Evolutionary conservation across 2,113 vertebrate genomes (phyloP).

Genomic region (Pterocles gutturalis): DNA sequence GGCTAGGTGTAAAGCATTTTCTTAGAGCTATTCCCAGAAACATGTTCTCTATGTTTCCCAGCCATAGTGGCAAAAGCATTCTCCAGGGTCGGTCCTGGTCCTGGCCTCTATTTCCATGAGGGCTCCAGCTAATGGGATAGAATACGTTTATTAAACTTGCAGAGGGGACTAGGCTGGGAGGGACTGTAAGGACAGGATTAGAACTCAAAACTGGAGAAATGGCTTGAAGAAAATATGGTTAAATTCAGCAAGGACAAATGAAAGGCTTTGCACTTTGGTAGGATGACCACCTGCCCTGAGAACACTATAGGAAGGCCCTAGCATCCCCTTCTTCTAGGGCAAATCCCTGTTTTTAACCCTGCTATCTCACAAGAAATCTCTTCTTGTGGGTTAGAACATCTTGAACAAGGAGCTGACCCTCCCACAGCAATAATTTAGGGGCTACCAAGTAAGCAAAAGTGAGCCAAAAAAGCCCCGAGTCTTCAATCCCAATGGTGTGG

Average conservation of each 20-base stretch:
- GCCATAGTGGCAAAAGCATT: not conserved
- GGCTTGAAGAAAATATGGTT: not conserved
- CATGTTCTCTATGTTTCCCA: not conserved
- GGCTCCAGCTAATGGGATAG: not conserved
- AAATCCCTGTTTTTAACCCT: not conserved
- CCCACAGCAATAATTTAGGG: not conserved
- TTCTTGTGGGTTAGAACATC: not conserved
- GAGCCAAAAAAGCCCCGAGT: not conserved
- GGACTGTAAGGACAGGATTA: not conserved
- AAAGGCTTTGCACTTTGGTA: not conserved
- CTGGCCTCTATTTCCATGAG: not conserved
- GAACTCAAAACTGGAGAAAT: not conserved
- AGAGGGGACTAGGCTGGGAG: not conserved
- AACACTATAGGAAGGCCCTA: not conserved
- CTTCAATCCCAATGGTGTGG: not conserved
- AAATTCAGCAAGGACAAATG: not conserved
- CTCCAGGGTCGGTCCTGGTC: not conserved
- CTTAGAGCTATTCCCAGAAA: not conserved
- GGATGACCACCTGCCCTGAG: not conserved
- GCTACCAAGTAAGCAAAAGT: not conserved
- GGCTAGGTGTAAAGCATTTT: not conserved
- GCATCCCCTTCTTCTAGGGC: not conserved
- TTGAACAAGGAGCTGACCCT: not conserved
- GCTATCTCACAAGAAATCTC: not conserved
- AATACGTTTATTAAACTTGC: not conserved